Conservation (phyloP, 37 sponge, comb jelly and placozoan genomes). For the Cliona cf. orientalis region DNA sequence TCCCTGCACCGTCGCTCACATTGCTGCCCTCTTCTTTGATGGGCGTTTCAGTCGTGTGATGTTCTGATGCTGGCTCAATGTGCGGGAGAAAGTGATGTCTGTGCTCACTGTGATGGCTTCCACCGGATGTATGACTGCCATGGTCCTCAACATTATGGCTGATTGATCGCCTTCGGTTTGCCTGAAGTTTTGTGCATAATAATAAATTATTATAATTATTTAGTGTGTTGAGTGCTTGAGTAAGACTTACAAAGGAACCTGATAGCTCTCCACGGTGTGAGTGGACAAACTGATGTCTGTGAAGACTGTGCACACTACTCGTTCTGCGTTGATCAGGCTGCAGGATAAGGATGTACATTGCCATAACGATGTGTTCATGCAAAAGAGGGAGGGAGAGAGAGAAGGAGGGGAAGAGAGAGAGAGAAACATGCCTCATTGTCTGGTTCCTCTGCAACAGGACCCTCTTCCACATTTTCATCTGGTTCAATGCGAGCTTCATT, state of each 20-base stretch:
- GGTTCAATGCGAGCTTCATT: slow-evolving; percentile 30
- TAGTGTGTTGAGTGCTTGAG: not conserved
- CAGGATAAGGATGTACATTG: not conserved
- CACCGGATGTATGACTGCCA: not conserved
- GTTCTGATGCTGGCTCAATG: not conserved
- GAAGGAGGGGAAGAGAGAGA: not conserved
- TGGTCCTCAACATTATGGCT: not conserved
- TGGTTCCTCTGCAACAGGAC: not conserved
- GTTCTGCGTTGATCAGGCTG: no score
- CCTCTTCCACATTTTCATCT: not conserved
- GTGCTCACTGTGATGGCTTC: not conserved
- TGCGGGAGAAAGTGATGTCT: not conserved
- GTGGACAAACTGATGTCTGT: slow-evolving; percentile 59
- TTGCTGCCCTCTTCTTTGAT: no score
- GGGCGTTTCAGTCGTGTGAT: not conserved
- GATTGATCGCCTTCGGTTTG: slow-evolving; percentile 13
- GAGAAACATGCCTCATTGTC: not conserved
- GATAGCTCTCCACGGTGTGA: slow-evolving; percentile 59
- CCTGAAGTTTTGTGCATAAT: not conserved
- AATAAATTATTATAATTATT: not conserved
- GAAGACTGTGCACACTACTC: not conserved
- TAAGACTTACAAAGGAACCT: slow-evolving; percentile 58
- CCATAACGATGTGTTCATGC: no score
- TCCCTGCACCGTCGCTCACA: no score
- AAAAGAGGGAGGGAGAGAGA: no score